These are phyloP conservation scores for Dendroctonus ponderosae DNA, from an alignment of 1,140 invertebrate genomes.

Conservation along the genomic window DNA sequence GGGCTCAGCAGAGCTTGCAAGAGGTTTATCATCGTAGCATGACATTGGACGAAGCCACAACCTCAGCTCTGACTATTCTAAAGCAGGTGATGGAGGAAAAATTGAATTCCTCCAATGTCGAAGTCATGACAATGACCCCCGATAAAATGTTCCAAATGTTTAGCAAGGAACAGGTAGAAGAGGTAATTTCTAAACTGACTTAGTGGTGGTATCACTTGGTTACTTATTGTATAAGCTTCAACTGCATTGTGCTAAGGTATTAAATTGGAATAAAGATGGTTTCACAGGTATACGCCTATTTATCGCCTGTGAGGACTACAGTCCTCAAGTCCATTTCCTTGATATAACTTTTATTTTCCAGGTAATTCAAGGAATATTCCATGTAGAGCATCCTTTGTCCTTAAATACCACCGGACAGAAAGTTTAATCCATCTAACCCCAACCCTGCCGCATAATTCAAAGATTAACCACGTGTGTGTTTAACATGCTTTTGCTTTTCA, in stretches of 20 bases:
- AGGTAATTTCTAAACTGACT: conserved; percentile 80
- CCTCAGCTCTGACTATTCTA: conserved; percentile 87
- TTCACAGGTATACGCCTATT: background rate
- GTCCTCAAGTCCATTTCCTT: conserved; percentile 1
- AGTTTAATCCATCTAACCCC: conserved; percentile 4
- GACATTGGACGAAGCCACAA: conserved; percentile 94
- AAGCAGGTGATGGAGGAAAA: conserved; percentile 99
- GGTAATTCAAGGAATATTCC: conserved; percentile 12
- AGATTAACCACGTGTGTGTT: too few relatives aligned
- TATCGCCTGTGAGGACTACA: background rate
- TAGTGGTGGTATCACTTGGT: conserved; percentile 45
- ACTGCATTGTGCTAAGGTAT: too few relatives aligned
- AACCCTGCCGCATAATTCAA: too few relatives aligned
- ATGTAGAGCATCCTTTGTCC: conserved; percentile 25
- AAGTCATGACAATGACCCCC: conserved; percentile 92
- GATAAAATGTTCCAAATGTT: conserved; percentile 87
- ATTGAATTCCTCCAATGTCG: conserved; percentile 95
- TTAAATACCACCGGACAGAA: conserved; percentile 16
- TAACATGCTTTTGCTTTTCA: too few relatives aligned
- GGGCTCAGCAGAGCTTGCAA: conserved; percentile 94
- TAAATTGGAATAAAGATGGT: background rate
- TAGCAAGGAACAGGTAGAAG: conserved; percentile 84
- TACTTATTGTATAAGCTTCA: background rate
- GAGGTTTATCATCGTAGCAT: conserved; percentile 75
- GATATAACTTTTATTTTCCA: conserved; percentile 10